Percentiles rank a stretch among this genome's conserved stretches.
These are phyloP conservation scores for Drepana falcataria DNA, from an alignment of 2,888 invertebrate genomes.

Conservation along the genomic window DNA sequence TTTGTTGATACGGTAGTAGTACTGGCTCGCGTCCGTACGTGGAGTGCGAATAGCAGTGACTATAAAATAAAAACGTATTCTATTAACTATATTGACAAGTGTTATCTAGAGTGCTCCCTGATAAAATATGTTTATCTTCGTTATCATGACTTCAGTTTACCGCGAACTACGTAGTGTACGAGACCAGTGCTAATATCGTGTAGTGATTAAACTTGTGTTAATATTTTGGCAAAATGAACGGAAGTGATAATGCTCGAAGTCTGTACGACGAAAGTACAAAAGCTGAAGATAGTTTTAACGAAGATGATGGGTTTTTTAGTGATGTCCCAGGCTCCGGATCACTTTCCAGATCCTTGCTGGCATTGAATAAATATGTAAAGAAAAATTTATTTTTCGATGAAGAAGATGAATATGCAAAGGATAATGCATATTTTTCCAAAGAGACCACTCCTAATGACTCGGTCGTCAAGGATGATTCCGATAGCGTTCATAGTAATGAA, in stretches of 20 bases:
- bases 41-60: constrained; percentile 30
- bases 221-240: constrained; percentile 34
- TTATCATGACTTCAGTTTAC: constrained; percentile 42
- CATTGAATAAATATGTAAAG: constrained; percentile 66
- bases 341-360: constrained; percentile 59
- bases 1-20: constrained; percentile 61
- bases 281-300: constrained; percentile 29
- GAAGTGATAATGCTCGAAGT: constrained; percentile 19
- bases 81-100: constrained; percentile 37
- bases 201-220: constrained; percentile 15
- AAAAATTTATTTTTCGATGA: constrained; percentile 65
- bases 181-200: constrained; percentile 36
- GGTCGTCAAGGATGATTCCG: constrained; percentile 55
- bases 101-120: constrained; percentile 46
- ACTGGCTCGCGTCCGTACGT: constrained; percentile 47
- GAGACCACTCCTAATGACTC: constrained; percentile 65
- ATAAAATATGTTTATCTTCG: constrained; percentile 50
- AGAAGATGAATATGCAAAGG: constrained; percentile 39
- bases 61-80: constrained; percentile 15
- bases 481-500: constrained; percentile 51
- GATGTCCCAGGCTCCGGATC: constrained; percentile 57
- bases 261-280: constrained; percentile 14
- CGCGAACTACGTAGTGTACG: constrained; percentile 27
- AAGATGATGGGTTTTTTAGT: constrained; percentile 63
- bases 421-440: constrained; percentile 64